A percentile compares a stretch with the other conserved stretches of the same genome.
phyloP scores from a whole-genome alignment of 2,113 vertebrate genomes.

The Dicaeum eximium region DNA sequence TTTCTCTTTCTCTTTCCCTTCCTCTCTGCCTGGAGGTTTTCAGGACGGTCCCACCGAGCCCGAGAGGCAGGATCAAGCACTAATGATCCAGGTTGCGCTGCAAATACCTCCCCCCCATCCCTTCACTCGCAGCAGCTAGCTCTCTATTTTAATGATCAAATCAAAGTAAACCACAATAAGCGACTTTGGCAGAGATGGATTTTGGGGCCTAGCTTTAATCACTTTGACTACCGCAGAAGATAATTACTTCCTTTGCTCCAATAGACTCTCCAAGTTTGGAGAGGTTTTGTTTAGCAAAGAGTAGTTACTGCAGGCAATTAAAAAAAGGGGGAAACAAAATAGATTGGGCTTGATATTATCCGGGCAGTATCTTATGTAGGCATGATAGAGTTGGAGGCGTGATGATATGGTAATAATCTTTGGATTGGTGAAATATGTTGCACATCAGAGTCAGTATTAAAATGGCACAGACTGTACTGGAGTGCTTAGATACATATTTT shows the following conservation, averaged over 20 bases:
- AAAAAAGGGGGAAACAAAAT: constrained; percentile 20
- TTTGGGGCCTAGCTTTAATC: constrained; percentile 77
- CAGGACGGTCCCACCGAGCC: constrained; percentile 42
- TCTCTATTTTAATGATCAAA: constrained; percentile 59
- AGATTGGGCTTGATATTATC: constrained; percentile 28
- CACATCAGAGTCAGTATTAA: not conserved
- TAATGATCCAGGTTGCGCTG: constrained; percentile 32
- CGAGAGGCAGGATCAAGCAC: constrained; percentile 20
- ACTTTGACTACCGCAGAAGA: constrained; percentile 68
- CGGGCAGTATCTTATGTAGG: constrained; percentile 27
- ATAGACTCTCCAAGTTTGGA: constrained; percentile 56
- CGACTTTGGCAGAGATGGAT: constrained; percentile 65
- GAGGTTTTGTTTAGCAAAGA: constrained; percentile 60
- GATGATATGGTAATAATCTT: constrained; percentile 40
- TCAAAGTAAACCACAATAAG: constrained; percentile 60
- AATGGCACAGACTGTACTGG: not conserved
- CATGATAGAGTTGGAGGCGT: constrained; percentile 16
- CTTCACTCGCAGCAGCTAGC: constrained; percentile 29
- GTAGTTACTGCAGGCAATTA: constrained; percentile 29
- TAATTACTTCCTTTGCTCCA: constrained; percentile 76
- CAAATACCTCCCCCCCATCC: not conserved
- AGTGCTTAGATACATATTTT: not conserved
- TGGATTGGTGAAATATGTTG: constrained; percentile 35
- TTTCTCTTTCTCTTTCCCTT: constrained; percentile 19
- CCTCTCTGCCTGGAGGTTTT: constrained; percentile 3